These are phyloP conservation scores for Gambusia affinis DNA, from an alignment of 2,113 vertebrate genomes.

Conservation along the genomic window DNA sequence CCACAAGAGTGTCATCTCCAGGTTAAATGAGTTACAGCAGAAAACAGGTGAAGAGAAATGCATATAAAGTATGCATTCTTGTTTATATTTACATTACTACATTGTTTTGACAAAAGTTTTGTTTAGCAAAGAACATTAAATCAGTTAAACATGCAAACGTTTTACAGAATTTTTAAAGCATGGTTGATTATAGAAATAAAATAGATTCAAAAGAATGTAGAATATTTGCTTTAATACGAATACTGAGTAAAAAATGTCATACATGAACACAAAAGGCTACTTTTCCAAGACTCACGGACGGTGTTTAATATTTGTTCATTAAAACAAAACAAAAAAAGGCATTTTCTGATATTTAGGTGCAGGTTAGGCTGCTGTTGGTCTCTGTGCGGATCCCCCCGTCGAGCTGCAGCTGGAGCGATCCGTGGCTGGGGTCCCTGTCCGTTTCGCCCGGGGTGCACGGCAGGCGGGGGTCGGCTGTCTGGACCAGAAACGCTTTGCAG, in stretches of 20 bases:
- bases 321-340: slow-evolving; percentile 5
- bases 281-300: slow-evolving; percentile 14
- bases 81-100: slow-evolving; percentile 66
- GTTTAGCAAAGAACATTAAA: neutral
- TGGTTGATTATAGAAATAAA: no score
- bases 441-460: slow-evolving; percentile 77
- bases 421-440: slow-evolving; percentile 64
- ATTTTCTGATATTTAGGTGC: slow-evolving; percentile 15
- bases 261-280: neutral
- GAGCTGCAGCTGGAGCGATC: slow-evolving; percentile 54
- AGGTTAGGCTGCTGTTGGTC: neutral
- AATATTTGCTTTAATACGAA: neutral
- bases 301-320: slow-evolving; percentile 18
- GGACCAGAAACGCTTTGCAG: slow-evolving; percentile 88
- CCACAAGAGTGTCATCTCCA: slow-evolving; percentile 32
- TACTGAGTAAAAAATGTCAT: slow-evolving; percentile 3
- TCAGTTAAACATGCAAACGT: neutral
- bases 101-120: slow-evolving; percentile 15
- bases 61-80: slow-evolving; percentile 39
- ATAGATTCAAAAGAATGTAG: no score
- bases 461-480: slow-evolving; percentile 85
- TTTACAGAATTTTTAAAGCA: neutral
- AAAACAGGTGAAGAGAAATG: slow-evolving; percentile 43
- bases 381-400: slow-evolving; percentile 30
- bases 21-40: slow-evolving; percentile 62